Evolutionary conservation across 1,140 invertebrate species (phyloP).

Genomic region (Colletes latitarsis): DNA sequence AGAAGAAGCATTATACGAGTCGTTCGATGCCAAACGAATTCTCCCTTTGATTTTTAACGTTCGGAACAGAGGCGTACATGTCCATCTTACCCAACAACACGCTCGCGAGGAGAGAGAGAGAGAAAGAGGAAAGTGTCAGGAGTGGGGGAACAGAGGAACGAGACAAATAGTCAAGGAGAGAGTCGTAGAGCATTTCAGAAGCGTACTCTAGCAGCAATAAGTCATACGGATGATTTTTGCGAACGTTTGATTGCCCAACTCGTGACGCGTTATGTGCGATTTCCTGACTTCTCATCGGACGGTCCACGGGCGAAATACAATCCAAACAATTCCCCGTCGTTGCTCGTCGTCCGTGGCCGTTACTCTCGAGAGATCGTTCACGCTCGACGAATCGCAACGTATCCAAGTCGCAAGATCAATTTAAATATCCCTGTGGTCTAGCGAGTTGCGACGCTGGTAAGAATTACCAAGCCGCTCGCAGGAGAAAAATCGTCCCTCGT

Average conservation of each 20-base stretch:
- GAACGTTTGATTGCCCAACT: constrained; percentile 38
- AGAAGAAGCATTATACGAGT: constrained; percentile 10
- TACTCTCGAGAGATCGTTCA: constrained; percentile 38
- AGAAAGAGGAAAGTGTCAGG: not conserved
- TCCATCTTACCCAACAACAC: not conserved
- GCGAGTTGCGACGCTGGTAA: constrained; percentile 26
- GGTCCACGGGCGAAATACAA: not conserved
- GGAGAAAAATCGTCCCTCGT: constrained; percentile 60
- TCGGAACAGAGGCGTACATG: not conserved
- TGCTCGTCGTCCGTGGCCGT: not conserved
- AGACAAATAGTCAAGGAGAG: constrained; percentile 31
- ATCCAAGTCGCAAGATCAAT: constrained; percentile 60
- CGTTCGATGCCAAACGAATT: not conserved
- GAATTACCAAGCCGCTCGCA: constrained; percentile 33
- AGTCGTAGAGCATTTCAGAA: constrained; percentile 26
- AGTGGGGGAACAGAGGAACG: not conserved
- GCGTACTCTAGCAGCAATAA: constrained; percentile 39
- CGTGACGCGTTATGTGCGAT: not conserved
- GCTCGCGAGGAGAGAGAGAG: not conserved
- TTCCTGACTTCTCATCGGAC: not conserved
- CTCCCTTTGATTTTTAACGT: not conserved
- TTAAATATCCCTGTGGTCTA: constrained; percentile 54
- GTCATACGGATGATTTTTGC: constrained; percentile 45
- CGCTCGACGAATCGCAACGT: constrained; percentile 60
- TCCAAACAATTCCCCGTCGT: not conserved